Percentiles rank a stretch among this genome's conserved stretches.
Evolutionary conservation across 2,888 invertebrate genomes (phyloP).

Genomic region (Luperina testacea): DNA sequence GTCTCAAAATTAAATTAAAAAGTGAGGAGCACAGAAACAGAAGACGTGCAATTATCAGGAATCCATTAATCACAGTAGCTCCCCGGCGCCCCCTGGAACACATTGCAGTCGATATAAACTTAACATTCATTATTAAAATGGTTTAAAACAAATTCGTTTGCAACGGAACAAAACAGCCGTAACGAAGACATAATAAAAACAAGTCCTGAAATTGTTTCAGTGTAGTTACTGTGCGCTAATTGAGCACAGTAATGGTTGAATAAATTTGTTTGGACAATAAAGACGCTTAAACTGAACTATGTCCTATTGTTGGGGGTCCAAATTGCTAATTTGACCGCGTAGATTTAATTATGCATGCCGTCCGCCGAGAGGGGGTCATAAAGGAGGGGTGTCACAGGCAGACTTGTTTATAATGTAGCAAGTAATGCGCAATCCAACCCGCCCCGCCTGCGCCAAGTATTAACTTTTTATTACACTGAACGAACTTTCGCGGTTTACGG

Average conservation of each 20-base stretch:
- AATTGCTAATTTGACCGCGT: conserved; percentile 89
- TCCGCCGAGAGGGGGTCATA: conserved; percentile 83
- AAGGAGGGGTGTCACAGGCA: conserved; percentile 87
- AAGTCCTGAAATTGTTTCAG: conserved; percentile 71
- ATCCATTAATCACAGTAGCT: conserved; percentile 64
- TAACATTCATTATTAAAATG: conserved; percentile 71
- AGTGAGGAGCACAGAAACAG: conserved; percentile 12
- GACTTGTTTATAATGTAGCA: conserved; percentile 89
- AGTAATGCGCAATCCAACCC: conserved; percentile 87
- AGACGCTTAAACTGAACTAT: conserved; percentile 88
- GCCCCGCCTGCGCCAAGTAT: conserved; percentile 82
- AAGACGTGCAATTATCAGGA: conserved; percentile 42
- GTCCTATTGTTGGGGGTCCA: conserved; percentile 86
- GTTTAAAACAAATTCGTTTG: conserved; percentile 65
- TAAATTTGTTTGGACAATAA: conserved; percentile 87
- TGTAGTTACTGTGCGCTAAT: conserved; percentile 79
- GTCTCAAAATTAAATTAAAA: conserved; percentile 21
- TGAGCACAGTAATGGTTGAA: conserved; percentile 84
- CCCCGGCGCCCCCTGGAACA: conserved; percentile 19
- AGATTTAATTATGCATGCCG: conserved; percentile 90
- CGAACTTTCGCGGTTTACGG: conserved; percentile 85
- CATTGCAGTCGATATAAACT: conserved; percentile 59
- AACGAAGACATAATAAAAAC: conserved; percentile 77
- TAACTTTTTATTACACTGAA: conserved; percentile 88
- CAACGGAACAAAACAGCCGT: conserved; percentile 68